phyloP scores from a whole-genome alignment of 1,140 invertebrate species.

The Diprion similis region DNA sequence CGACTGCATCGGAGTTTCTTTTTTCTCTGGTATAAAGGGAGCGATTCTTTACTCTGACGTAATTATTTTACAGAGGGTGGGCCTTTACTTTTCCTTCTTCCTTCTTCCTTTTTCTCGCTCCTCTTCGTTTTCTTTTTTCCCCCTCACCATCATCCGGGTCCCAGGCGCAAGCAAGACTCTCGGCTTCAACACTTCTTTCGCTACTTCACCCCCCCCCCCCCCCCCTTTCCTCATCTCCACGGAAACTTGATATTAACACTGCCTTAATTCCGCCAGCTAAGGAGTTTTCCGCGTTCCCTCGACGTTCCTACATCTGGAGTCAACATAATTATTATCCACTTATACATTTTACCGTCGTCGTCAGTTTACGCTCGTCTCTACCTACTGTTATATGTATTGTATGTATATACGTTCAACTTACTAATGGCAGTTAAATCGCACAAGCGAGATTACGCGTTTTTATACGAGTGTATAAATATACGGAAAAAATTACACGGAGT shows the following conservation, averaged over 20 bases:
- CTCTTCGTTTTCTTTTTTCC: background rate
- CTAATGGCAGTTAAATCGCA: background rate
- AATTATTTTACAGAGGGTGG: background rate
- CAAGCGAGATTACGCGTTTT: background rate
- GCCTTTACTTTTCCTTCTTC: background rate
- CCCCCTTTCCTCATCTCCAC: background rate
- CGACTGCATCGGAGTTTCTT: background rate
- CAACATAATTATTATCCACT: slow-evolving; percentile 6
- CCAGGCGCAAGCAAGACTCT: background rate
- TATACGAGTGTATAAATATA: background rate
- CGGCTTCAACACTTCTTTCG: background rate
- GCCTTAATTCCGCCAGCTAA: background rate
- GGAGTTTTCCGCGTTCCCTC: slow-evolving; percentile 3
- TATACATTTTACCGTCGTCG: background rate
- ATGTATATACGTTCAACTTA: background rate
- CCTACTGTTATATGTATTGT: too few species aligned
- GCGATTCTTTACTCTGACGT: slow-evolving; percentile 3
- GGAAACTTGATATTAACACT: slow-evolving; percentile 6
- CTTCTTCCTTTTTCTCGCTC: background rate
- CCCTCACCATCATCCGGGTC: background rate
- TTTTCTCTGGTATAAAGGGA: background rate
- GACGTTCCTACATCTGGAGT: background rate
- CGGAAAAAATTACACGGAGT: background rate
- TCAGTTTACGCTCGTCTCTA: too few species aligned
- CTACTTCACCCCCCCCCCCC: background rate